Evolutionary conservation across 2,888 invertebrate genomes (phyloP).

Genomic region (Parnassius mnemosyne): DNA sequence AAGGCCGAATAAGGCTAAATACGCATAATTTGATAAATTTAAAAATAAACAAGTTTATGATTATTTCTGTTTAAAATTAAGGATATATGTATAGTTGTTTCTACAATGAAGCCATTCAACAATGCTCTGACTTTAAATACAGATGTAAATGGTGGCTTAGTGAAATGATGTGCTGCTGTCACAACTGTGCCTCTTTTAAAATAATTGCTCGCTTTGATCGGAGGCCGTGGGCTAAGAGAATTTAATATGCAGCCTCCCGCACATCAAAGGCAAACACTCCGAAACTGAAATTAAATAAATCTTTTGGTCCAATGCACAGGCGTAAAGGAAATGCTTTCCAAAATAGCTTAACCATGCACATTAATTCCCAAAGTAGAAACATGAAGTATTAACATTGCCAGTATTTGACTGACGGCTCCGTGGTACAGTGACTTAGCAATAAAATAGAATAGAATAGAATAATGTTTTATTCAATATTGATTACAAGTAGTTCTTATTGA

Average conservation of each 20-base stretch:
- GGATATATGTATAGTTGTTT: not conserved
- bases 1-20: too few relatives aligned
- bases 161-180: conserved; percentile 27
- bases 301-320: conserved; percentile 30
- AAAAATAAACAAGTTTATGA: too few relatives aligned
- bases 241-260: conserved; percentile 62
- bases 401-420: too few relatives aligned
- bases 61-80: too few relatives aligned
- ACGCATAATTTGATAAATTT: too few relatives aligned
- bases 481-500: too few relatives aligned
- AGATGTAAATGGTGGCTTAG: not conserved
- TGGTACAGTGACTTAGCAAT: too few relatives aligned
- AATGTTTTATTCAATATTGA: too few relatives aligned
- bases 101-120: conserved; percentile 2
- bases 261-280: conserved; percentile 56
- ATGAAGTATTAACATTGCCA: too few relatives aligned
- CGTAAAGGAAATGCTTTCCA: conserved; percentile 19
- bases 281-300: conserved; percentile 60
- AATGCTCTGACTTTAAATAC: not conserved
- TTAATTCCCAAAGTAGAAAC: too few relatives aligned
- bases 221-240: conserved; percentile 54
- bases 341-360: not conserved
- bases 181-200: conserved; percentile 44
- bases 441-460: too few relatives aligned
- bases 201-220: conserved; percentile 65